Evolutionary conservation across 2,797 vertebrate species (phyloP).

Genomic region (Mallotus villosus): DNA sequence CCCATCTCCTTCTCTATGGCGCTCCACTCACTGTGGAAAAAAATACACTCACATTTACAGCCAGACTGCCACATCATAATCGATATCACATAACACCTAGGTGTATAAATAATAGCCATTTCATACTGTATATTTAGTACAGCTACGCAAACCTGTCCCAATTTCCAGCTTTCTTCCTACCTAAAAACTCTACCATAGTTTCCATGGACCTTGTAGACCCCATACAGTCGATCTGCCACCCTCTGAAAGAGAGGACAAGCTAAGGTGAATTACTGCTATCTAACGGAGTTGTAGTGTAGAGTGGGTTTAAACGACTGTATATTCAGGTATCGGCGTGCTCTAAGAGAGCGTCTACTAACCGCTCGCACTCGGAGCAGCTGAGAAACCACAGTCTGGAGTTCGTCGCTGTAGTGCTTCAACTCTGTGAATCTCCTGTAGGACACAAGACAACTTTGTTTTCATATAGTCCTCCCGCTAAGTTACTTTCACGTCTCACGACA

Average conservation of each 20-base stretch:
- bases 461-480: background rate
- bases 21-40: slow-evolving; percentile 90
- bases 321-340: slow-evolving; percentile 5
- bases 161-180: slow-evolving; percentile 61
- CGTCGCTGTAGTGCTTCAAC: slow-evolving; percentile 94
- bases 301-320: background rate
- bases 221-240: slow-evolving; percentile 94
- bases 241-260: slow-evolving; percentile 69
- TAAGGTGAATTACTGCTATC: background rate
- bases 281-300: background rate
- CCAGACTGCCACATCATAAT: background rate
- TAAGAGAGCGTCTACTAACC: slow-evolving; percentile 73
- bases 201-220: slow-evolving; percentile 97
- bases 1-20: slow-evolving; percentile 99
- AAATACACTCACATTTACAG: background rate
- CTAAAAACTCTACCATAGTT: slow-evolving; percentile 99
- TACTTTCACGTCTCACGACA: too few species aligned
- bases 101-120: background rate
- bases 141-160: background rate
- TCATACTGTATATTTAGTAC: background rate
- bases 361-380: slow-evolving; percentile 94
- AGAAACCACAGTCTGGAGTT: slow-evolving; percentile 89
- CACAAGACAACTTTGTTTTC: slow-evolving; percentile 23
- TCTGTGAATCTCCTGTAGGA: slow-evolving; percentile 87
- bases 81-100: background rate